These are phyloP conservation scores for Ictalurus punctatus DNA, from an alignment of 2,113 vertebrate species.

Conservation along the genomic window DNA sequence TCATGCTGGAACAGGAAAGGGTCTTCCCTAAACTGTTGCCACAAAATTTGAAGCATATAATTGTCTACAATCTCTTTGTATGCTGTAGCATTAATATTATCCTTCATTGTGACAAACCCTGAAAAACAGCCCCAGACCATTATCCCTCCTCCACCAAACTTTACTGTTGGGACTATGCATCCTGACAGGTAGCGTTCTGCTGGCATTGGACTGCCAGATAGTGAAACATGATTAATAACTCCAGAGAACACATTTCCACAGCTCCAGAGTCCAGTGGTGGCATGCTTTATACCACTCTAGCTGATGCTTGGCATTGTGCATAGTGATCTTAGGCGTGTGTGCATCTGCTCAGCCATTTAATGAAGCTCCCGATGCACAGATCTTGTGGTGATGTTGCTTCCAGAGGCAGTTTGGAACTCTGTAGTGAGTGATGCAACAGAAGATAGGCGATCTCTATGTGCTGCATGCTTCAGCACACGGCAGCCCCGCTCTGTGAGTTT, in stretches of 20 bases:
- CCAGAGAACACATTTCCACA: neutral
- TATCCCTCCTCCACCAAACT: neutral
- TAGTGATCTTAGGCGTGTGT: neutral
- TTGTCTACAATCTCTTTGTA: neutral
- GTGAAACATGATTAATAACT: neutral
- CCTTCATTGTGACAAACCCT: neutral
- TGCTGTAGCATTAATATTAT: neutral
- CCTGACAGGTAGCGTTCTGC: neutral
- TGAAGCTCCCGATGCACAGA: neutral
- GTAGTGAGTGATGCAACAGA: conserved; percentile 1
- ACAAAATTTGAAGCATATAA: neutral
- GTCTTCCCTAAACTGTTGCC: neutral
- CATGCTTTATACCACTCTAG: neutral
- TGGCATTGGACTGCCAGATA: neutral
- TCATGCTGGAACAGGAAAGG: neutral
- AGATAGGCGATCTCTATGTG: neutral
- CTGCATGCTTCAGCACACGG: neutral
- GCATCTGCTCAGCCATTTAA: neutral
- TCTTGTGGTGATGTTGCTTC: neutral
- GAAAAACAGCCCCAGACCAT: neutral
- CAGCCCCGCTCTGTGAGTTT: neutral
- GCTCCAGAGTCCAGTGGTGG: neutral
- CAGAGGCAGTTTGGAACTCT: neutral
- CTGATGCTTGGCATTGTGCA: neutral
- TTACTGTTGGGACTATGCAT: neutral